Base-by-base conservation (phyloP, 2,797 vertebrate genomes). In the Halcyon badia region DNA sequence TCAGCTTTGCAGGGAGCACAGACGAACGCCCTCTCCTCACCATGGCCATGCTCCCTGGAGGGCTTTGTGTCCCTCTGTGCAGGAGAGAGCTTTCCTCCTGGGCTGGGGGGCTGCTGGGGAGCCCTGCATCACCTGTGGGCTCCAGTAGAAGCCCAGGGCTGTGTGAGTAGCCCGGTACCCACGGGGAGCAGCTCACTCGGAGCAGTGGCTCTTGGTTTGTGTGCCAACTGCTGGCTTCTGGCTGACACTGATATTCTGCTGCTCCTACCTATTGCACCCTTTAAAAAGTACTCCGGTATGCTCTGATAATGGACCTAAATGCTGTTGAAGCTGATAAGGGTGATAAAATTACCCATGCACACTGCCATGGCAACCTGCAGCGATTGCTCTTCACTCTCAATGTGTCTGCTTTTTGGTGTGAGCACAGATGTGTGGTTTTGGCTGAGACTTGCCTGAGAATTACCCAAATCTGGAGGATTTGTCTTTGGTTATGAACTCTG, bases 271-370 rank as follows among this genome's bases (percentile, higher is more conserved):
- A 71, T 60, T 62, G 25, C 37, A 65, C 44, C n/a, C 31, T 68
- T 84, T 52, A 92, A 94, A 89, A 75, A 78, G 49, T 68, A 44
- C 52, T n/a, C 33, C 4, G 1, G 14, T 64, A 14, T 90, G 83
- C 44, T 87, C 57, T 78, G 60, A 57, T 87, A 91, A 78, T 78
- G 79, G 61, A 35, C 16, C 25, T 86, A 89, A 92, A 72, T 90
- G 81, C 89, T 96, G 69, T 65, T 87, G 72, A 39, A 78, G 82
- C 79, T 92, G 91, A 81, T 91, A 91, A 97, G 41, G 46, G 17
- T 75, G 92, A 89, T 95, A 91, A 94, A 92, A 87, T 91, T 87
- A 91, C 9, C 54, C 64, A 14, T 89, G 68, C 68, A 37, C 71
- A 78, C 60, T 91, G 31, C 73, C 75, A 83, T 85, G 81, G 90